phyloP scores from a whole-genome alignment of 1,140 invertebrate genomes.

The Drosophila equinoxialis region DNA sequence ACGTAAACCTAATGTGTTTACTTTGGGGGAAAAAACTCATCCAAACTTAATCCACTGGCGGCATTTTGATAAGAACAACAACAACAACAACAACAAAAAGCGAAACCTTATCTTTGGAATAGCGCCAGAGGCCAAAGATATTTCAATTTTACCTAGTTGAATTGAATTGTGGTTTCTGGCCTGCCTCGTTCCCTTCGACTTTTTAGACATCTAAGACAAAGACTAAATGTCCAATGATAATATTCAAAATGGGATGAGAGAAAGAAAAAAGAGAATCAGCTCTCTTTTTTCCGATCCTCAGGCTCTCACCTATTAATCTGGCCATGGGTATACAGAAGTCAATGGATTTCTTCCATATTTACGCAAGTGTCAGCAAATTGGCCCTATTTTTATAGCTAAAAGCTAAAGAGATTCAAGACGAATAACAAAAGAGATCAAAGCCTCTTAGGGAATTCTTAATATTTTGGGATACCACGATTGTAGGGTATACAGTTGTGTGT shows the following conservation, averaged over 20 bases:
- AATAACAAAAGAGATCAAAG: no score
- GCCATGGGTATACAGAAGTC: no score
- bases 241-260: constrained; percentile 44
- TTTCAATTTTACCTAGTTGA: constrained; percentile 30
- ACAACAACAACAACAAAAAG: not conserved
- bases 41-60: constrained; percentile 63
- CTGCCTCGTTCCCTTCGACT: not conserved
- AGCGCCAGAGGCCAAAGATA: constrained; percentile 28
- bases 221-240: constrained; percentile 63
- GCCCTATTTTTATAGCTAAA: no score
- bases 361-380: no score
- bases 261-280: no score
- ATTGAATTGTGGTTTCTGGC: constrained; percentile 13
- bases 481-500: not conserved
- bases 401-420: no score
- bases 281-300: no score
- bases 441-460: no score
- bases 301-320: no score
- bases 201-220: not conserved
- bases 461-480: not conserved
- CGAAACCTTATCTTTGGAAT: constrained; percentile 7
- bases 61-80: constrained; percentile 59
- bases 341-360: no score
- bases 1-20: constrained; percentile 54
- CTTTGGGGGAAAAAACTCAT: constrained; percentile 40